These are phyloP conservation scores for Eleutherodactylus coqui DNA, from an alignment of 2,797 vertebrate species.

Conservation along the genomic window DNA sequence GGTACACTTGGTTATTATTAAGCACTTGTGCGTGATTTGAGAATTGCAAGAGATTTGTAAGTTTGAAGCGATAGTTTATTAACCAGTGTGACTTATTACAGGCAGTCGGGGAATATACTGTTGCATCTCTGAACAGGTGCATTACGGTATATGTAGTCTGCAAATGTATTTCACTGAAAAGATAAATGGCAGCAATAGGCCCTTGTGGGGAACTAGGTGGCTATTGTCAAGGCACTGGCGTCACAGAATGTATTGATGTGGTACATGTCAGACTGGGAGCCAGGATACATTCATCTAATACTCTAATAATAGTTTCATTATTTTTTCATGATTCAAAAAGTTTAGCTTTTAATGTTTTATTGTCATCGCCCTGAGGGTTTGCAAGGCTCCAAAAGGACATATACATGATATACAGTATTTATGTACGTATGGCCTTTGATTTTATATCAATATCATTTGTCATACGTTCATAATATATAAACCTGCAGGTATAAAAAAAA, in stretches of 20 bases:
- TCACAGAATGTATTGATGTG: neutral
- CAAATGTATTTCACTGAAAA: neutral
- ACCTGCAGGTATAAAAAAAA: slow-evolving; percentile 13
- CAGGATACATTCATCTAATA: neutral
- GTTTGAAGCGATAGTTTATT: neutral
- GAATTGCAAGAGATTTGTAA: neutral
- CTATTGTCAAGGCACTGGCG: neutral
- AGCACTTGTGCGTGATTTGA: slow-evolving; percentile 20
- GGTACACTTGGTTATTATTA: slow-evolving; percentile 12
- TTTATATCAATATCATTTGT: neutral
- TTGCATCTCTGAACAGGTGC: neutral
- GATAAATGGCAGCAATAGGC: neutral
- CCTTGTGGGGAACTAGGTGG: neutral
- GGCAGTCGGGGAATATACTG: neutral
- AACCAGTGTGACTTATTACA: neutral
- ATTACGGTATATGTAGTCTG: neutral
- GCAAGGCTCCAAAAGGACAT: neutral
- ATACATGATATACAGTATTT: neutral
- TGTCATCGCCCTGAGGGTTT: neutral
- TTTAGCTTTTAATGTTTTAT: neutral
- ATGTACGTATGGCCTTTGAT: slow-evolving; percentile 6
- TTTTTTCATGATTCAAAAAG: neutral
- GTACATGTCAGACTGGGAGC: neutral
- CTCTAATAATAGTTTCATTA: neutral
- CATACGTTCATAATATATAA: neutral